Evolutionary conservation across 2,113 vertebrate species (phyloP).

Genomic region (Fregetta grallaria): DNA sequence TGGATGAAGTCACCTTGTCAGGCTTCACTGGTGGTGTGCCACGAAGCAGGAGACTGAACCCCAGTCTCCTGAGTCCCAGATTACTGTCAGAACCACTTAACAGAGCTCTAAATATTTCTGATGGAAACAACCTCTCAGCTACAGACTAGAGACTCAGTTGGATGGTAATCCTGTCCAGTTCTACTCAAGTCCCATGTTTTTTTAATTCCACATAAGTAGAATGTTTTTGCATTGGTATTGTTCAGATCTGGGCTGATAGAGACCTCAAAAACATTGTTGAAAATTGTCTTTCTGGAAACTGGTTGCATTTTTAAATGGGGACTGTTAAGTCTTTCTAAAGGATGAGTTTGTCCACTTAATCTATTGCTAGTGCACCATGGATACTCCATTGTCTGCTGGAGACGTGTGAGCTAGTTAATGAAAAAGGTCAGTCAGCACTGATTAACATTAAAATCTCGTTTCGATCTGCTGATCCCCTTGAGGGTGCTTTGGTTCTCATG

Average conservation of each 20-base stretch:
- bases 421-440: conserved; percentile 2
- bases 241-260: neutral
- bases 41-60: neutral
- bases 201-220: neutral
- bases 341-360: neutral
- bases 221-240: neutral
- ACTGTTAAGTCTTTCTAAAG: neutral
- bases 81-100: neutral
- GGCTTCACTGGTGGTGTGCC: neutral
- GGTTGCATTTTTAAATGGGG: neutral
- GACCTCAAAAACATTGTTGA: neutral
- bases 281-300: neutral
- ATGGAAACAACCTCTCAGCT: neutral
- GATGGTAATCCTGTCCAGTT: neutral
- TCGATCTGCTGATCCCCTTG: neutral
- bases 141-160: neutral
- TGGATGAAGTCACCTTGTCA: neutral
- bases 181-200: neutral
- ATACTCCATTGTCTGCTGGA: neutral
- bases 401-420: neutral
- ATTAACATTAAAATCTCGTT: conserved; percentile 37
- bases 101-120: neutral
- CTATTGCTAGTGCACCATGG: neutral
- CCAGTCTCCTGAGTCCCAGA: neutral
- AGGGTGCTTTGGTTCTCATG: conserved; percentile 5